Evolutionary conservation across 2,113 vertebrate genomes (phyloP).

Genomic region (Scartelaos histophorus): DNA sequence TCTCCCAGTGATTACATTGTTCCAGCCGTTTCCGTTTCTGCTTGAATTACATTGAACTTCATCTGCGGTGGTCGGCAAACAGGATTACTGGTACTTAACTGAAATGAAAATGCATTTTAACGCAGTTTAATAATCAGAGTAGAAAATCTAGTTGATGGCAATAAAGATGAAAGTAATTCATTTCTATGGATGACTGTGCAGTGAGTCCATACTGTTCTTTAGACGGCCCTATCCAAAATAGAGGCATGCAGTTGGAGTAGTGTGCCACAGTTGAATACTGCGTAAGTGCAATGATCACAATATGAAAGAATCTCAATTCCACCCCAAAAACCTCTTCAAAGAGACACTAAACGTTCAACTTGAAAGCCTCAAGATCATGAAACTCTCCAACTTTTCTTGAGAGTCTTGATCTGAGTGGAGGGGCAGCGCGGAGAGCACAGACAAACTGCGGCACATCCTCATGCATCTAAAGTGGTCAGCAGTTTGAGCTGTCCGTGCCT

Average conservation of each 20-base stretch:
- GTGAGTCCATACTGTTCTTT: constrained; percentile 57
- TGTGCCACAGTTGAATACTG: constrained; percentile 55
- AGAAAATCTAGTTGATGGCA: constrained; percentile 78
- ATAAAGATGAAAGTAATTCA: constrained; percentile 82
- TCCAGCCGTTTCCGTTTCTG: constrained; percentile 76
- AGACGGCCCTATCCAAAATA: constrained; percentile 49
- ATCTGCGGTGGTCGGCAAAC: constrained; percentile 77
- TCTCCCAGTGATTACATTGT: constrained; percentile 80
- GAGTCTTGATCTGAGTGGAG: constrained; percentile 48
- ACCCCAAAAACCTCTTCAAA: constrained; percentile 64
- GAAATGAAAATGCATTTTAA: constrained; percentile 83
- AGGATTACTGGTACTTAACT: constrained; percentile 83
- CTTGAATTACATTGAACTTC: constrained; percentile 82
- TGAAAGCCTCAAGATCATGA: constrained; percentile 67
- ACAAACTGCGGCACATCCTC: constrained; percentile 48
- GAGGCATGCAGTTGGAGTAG: constrained; percentile 65
- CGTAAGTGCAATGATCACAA: constrained; percentile 59
- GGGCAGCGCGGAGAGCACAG: constrained; percentile 34
- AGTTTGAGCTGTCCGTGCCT: constrained; percentile 75
- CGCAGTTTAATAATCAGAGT: constrained; percentile 79
- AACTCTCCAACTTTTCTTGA: constrained; percentile 72
- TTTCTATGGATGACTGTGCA: constrained; percentile 69
- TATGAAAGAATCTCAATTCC: constrained; percentile 54
- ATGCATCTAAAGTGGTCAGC: constrained; percentile 76
- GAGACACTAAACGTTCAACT: constrained; percentile 58